Evolutionary conservation across 1,140 invertebrate genomes (phyloP).

Genomic region (Heliconius melpomene): DNA sequence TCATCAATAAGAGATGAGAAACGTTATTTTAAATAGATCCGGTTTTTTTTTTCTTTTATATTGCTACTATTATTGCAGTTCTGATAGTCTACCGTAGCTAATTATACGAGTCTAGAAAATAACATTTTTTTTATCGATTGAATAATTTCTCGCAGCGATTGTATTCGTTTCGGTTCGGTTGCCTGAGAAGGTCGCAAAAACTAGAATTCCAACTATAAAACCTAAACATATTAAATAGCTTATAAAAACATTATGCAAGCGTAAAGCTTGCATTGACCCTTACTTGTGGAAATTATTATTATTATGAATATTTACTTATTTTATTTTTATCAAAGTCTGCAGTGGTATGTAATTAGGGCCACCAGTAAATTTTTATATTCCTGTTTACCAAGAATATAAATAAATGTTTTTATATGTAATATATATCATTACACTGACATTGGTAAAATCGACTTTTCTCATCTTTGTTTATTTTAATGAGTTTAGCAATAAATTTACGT

Average conservation of each 20-base stretch:
- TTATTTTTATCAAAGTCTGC: conserved; percentile 5
- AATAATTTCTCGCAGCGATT: conserved; percentile 47
- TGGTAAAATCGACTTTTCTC: neutral
- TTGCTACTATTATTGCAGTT: conserved; percentile 34
- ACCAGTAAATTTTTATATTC: neutral
- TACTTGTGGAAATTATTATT: neutral
- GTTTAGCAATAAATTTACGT: neutral
- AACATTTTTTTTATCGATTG: conserved; percentile 41
- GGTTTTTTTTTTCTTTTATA: neutral
- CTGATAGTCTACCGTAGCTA: conserved; percentile 32
- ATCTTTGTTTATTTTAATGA: neutral
- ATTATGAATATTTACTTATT: neutral
- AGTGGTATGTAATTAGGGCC: neutral
- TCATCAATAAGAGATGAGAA: conserved; percentile 8
- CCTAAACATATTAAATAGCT: conserved; percentile 29
- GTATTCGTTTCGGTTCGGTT: conserved; percentile 49
- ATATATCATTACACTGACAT: neutral
- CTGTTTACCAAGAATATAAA: neutral
- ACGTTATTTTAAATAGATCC: neutral
- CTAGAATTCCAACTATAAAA: conserved; percentile 42
- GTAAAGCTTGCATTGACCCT: conserved; percentile 1
- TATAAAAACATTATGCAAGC: conserved; percentile 12
- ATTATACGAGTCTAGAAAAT: conserved; percentile 39
- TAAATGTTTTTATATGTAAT: neutral
- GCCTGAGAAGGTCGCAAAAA: conserved; percentile 51